Base-by-base conservation (phyloP, 1,140 invertebrate species). In the Drosophila suzukii region DNA sequence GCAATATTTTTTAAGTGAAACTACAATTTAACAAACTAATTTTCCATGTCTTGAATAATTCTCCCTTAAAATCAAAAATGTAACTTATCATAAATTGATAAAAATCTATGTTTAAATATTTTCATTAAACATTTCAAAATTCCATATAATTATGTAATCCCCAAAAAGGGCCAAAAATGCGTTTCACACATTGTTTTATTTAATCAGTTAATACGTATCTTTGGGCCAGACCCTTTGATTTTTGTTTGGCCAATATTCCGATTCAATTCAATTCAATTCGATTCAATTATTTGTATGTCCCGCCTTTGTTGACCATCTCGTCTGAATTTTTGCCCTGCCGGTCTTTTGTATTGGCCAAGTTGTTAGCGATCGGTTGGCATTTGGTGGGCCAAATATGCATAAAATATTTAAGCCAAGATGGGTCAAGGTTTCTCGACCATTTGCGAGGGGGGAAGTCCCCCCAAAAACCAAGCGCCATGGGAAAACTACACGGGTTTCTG, bases 261-360 rank as follows among this genome's bases (percentile, higher is more conserved):
- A 58, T 58, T 65, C 43, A 24, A 56, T 54, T 70, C 65, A 15
- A 68, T 70, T 68, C 49, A n/a, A n/a, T n/a, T n/a, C n/a, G 38
- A 70, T 56, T 58, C 54, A 11, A 72, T 71, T 72, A 72, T 72
- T 72, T 71, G 68, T 65, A 72, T 58, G 51, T 36, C 68, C 47
- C 56, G 39, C 54, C 59, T 75, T 74, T 75, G 51, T 74, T 74
- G 58, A 36, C 53, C 58, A 55, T 17, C 50, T 50, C 50, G n/a
- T 15, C 30, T 10, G 27, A 15, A 15, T 10, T 30, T 49, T 32
- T 30, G 2, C 13, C 27, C 27, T n/a, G 24, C 20, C 27, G 27
- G 47, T 6, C 27, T 15, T 15, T 32, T 46, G 13, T 58, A 41
- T 75, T 75, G 60, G 54, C 61, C 67, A 81, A 81, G 71, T 67